Conservation (phyloP, 2,113 vertebrate genomes). For the Chroicocephalus ridibundus region DNA sequence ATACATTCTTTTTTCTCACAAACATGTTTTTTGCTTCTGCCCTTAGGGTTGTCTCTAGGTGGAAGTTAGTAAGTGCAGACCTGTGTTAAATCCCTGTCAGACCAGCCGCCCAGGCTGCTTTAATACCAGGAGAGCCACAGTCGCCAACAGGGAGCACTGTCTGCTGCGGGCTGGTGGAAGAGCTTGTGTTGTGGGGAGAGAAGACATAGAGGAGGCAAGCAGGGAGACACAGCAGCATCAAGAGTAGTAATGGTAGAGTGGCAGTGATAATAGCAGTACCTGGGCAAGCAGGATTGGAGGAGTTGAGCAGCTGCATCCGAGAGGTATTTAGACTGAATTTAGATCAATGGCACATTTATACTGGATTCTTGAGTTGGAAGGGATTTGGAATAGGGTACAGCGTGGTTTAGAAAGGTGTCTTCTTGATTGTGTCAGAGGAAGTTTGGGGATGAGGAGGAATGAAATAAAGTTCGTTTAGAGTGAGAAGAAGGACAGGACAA, state of each 20-base stretch:
- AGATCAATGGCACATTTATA: fast-evolving
- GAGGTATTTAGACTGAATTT: neutral
- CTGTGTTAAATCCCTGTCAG: neutral
- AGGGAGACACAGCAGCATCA: neutral
- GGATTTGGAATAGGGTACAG: neutral
- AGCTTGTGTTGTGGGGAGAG: neutral
- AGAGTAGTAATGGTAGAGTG: neutral
- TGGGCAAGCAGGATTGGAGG: neutral
- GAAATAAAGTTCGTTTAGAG: neutral
- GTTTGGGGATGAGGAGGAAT: neutral
- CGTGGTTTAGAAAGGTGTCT: neutral
- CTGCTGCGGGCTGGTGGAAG: neutral
- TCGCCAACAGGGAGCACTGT: neutral
- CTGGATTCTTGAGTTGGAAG: neutral
- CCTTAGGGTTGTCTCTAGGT: neutral
- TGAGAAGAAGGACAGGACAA: neutral
- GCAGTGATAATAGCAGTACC: neutral
- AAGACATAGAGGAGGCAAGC: neutral
- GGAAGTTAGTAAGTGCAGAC: neutral
- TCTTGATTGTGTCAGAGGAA: neutral
- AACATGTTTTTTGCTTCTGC: neutral
- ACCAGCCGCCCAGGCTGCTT: neutral
- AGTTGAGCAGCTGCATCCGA: neutral
- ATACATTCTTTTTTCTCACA: neutral
- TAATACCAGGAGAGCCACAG: neutral